These are phyloP conservation scores for Protonibea diacanthus DNA, from an alignment of 2,797 vertebrate species.

Conservation along the genomic window DNA sequence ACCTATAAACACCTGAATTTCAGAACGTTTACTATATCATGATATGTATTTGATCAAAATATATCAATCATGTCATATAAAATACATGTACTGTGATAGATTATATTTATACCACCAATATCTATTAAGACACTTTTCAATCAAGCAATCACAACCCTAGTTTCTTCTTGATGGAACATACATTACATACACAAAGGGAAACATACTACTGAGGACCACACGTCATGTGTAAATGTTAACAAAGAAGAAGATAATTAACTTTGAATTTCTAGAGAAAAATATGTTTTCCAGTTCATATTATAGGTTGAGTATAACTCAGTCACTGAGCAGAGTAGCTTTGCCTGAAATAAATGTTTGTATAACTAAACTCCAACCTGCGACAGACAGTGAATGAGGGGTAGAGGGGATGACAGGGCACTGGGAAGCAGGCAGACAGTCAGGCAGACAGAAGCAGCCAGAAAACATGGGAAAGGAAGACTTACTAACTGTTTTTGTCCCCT, in stretches of 20 bases:
- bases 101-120: not conserved
- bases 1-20: too few relatives aligned
- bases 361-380: slow-evolving; percentile 52
- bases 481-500: slow-evolving; percentile 98
- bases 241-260: not conserved
- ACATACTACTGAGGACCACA: not conserved
- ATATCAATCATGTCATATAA: not conserved
- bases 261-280: not conserved
- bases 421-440: slow-evolving; percentile 63
- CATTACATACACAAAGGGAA: not conserved
- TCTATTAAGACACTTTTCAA: not conserved
- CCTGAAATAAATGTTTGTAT: slow-evolving; percentile 25
- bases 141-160: not conserved
- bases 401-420: slow-evolving; percentile 51
- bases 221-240: not conserved
- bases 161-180: not conserved
- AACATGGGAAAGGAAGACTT: slow-evolving; percentile 90
- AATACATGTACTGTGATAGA: not conserved
- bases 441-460: slow-evolving; percentile 77
- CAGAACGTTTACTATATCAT: not conserved
- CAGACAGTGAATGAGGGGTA: slow-evolving; percentile 57
- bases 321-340: slow-evolving; percentile 34
- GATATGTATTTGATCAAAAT: not conserved
- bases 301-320: not conserved
- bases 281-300: not conserved